phyloP scores from a whole-genome alignment of 2,113 vertebrate genomes.

The Coracopsis vasa region DNA sequence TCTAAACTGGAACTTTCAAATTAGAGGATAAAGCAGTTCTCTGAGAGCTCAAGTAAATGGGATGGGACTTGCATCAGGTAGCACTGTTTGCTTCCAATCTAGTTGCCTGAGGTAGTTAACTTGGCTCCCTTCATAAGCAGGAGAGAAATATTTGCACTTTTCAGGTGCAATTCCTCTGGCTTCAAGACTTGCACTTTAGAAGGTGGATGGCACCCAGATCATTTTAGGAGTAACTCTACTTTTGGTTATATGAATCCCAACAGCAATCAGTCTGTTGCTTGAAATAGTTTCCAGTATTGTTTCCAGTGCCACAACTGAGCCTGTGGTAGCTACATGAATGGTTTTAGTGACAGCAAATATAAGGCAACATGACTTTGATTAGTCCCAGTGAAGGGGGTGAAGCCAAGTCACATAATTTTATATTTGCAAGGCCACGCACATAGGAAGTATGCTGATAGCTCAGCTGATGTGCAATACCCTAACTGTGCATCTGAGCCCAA shows the following conservation, averaged over 20 bases:
- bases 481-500: not conserved
- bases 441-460: not conserved
- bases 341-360: not conserved
- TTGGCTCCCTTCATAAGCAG: not conserved
- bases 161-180: not conserved
- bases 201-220: not conserved
- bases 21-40: not conserved
- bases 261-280: not conserved
- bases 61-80: not conserved
- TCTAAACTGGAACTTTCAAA: not conserved
- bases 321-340: not conserved
- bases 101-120: not conserved
- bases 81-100: not conserved
- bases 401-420: conserved; percentile 1
- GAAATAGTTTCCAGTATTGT: not conserved
- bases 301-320: not conserved
- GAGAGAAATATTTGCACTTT: not conserved
- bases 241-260: not conserved
- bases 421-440: not conserved
- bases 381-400: not conserved
- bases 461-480: not conserved
- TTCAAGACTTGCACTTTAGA: not conserved
- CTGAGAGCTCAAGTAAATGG: not conserved
- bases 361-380: conserved; percentile 18
- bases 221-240: not conserved